A percentile compares a stretch with the other conserved stretches of the same genome.
Evolutionary conservation across 2,888 invertebrate species (phyloP).

Genomic region (Drosophila neonasuta): DNA sequence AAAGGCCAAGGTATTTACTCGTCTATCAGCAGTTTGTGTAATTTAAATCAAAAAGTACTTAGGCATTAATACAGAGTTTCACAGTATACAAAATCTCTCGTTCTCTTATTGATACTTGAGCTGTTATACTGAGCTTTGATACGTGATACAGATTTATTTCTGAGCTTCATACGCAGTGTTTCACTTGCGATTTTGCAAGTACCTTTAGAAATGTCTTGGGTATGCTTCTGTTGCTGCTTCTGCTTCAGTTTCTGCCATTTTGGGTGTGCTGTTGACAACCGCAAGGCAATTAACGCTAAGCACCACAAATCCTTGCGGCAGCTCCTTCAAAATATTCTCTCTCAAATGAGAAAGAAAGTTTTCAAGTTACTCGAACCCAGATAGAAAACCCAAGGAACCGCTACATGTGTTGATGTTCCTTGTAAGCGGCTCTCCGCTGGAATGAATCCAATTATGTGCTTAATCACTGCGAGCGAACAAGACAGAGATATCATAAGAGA

Average conservation of each 20-base stretch:
- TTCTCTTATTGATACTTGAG: background rate
- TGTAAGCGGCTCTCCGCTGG: slow-evolving; percentile 57
- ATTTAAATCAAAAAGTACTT: background rate
- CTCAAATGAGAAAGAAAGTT: slow-evolving; percentile 55
- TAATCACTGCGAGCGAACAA: slow-evolving; percentile 67
- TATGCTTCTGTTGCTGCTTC: slow-evolving; percentile 9
- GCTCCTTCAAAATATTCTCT: slow-evolving; percentile 64
- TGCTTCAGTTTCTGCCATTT: background rate
- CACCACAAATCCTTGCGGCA: slow-evolving; percentile 71
- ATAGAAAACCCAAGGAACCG: slow-evolving; percentile 13
- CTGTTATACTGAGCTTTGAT: background rate
- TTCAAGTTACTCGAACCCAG: slow-evolving; percentile 33
- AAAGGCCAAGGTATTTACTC: background rate
- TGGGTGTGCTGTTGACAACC: slow-evolving; percentile 55
- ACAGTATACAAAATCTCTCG: background rate
- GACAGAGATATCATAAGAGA: slow-evolving; percentile 5
- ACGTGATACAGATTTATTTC: background rate
- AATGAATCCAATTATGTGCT: slow-evolving; percentile 80
- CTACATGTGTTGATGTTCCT: slow-evolving; percentile 57
- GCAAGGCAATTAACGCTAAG: slow-evolving; percentile 74
- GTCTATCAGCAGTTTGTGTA: background rate
- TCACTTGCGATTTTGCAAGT: slow-evolving; percentile 3
- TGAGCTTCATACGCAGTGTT: background rate
- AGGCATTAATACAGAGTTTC: background rate
- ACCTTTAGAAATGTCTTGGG: slow-evolving; percentile 17